Evolutionary conservation across 2,888 invertebrate genomes (phyloP).

Genomic region (Eilema sororculum): DNA sequence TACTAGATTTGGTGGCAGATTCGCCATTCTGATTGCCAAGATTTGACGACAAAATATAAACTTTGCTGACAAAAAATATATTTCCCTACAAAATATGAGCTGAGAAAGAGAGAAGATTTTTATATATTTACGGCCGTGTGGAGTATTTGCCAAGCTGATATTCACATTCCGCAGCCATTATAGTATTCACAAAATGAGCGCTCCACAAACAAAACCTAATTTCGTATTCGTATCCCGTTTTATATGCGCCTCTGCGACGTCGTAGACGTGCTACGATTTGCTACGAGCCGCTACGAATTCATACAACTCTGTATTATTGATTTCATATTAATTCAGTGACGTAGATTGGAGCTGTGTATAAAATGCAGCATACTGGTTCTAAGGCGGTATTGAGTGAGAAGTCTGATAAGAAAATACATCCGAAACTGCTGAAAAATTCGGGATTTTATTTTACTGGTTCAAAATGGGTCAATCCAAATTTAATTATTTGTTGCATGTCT

Average conservation of each 20-base stretch:
- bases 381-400: not conserved
- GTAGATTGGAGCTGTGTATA: not conserved
- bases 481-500: too few relatives aligned
- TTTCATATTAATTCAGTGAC: slow-evolving; percentile 28
- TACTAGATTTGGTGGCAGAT: too few relatives aligned
- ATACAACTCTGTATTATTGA: slow-evolving; percentile 17
- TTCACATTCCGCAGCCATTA: not conserved
- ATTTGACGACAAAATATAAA: too few relatives aligned
- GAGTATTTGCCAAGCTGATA: not conserved
- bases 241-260: slow-evolving; percentile 43
- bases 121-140: not conserved
- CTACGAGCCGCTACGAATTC: slow-evolving; percentile 17
- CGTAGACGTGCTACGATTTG: slow-evolving; percentile 53
- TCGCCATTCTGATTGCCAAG: too few relatives aligned
- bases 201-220: slow-evolving; percentile 37
- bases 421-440: too few relatives aligned
- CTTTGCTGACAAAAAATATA: too few relatives aligned
- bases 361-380: not conserved
- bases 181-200: slow-evolving; percentile 29
- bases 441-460: too few relatives aligned
- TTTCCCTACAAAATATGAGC: not conserved
- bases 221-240: slow-evolving; percentile 42
- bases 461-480: too few relatives aligned
- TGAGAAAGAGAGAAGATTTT: not conserved
- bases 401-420: too few relatives aligned